phyloP scores from a whole-genome alignment of 2,797 vertebrate genomes.

The Perodicticus potto region DNA sequence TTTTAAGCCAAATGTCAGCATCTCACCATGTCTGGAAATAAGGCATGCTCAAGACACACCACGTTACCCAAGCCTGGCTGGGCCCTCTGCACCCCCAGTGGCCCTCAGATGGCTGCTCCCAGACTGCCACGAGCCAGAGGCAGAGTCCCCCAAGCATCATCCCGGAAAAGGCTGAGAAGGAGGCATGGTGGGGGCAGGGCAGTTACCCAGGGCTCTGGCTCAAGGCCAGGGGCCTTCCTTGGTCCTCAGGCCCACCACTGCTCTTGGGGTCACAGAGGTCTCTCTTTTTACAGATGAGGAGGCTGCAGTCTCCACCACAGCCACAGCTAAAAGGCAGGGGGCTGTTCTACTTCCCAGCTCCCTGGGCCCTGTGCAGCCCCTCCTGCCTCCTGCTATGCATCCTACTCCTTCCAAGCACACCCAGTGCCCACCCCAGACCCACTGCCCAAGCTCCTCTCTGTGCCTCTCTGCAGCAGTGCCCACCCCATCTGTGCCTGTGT shows the following conservation, averaged over 20 bases:
- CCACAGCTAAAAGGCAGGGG: not conserved
- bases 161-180: not conserved
- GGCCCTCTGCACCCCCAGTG: not conserved
- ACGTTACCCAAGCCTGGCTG: not conserved
- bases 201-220: not conserved
- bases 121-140: not conserved
- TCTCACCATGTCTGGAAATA: not conserved
- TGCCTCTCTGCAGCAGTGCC: not conserved
- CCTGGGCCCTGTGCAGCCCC: not conserved
- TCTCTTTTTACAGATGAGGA: not conserved
- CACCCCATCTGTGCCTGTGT: conserved; percentile 2
- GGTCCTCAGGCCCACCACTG: not conserved
- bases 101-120: not conserved
- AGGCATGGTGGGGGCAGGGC: not conserved
- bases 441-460: not conserved
- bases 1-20: not conserved
- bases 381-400: not conserved
- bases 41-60: not conserved
- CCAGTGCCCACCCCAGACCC: not conserved
- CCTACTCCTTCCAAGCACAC: not conserved
- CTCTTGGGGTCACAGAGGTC: not conserved
- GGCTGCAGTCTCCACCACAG: not conserved
- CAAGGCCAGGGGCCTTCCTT: not conserved
- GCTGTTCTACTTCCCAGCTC: not conserved
- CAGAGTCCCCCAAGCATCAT: not conserved